Percentiles rank a stretch among this genome's conserved stretches.
These are phyloP conservation scores for Pachydiplax longipennis DNA, from an alignment of 2,888 invertebrate genomes.

Conservation along the genomic window DNA sequence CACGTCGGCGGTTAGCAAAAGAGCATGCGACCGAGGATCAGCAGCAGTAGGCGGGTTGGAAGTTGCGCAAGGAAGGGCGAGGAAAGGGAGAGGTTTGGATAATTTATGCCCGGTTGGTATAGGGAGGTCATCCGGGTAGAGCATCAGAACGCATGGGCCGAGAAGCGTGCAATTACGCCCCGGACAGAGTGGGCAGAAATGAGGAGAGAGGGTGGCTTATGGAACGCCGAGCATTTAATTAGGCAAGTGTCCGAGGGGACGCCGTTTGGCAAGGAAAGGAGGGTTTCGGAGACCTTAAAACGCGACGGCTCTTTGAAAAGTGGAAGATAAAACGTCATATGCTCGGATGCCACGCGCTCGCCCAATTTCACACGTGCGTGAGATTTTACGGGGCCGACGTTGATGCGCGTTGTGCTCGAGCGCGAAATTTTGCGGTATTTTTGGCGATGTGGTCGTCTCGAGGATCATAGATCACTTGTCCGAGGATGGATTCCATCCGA, in stretches of 20 bases:
- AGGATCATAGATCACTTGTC: neutral
- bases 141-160: slow-evolving; percentile 33
- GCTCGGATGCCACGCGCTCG: neutral
- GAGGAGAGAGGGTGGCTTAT: slow-evolving; percentile 18
- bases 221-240: slow-evolving; percentile 45
- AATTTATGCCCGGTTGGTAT: slow-evolving; percentile 31
- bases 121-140: slow-evolving; percentile 30
- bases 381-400: neutral
- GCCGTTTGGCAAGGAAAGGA: neutral
- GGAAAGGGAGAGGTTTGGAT: neutral
- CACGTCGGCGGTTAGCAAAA: neutral
- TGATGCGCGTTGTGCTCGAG: neutral
- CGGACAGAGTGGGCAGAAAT: slow-evolving; percentile 36
- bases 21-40: neutral
- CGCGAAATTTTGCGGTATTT: neutral
- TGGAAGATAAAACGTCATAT: slow-evolving; percentile 19
- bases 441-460: neutral
- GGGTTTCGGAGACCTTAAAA: slow-evolving; percentile 19
- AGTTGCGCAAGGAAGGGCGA: neutral
- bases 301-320: neutral
- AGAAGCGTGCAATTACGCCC: slow-evolving; percentile 32
- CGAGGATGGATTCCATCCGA: neutral
- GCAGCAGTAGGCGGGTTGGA: neutral
- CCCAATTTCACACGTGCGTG: neutral
- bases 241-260: slow-evolving; percentile 33